These are phyloP conservation scores for Ovis aries DNA, from an alignment of 2,113 vertebrate species.

Conservation along the genomic window DNA sequence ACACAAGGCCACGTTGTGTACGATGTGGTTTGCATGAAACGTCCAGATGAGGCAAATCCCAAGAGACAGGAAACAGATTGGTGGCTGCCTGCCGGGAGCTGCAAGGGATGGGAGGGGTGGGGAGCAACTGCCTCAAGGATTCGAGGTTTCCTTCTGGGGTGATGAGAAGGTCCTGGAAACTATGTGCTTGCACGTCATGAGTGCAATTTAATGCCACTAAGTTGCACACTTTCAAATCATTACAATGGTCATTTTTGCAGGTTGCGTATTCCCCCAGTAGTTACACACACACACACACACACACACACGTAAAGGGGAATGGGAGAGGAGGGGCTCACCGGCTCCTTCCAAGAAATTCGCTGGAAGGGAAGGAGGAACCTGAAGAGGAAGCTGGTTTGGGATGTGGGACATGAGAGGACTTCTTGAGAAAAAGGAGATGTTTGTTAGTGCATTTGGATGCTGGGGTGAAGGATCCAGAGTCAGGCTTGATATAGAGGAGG, in stretches of 20 bases:
- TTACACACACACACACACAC: rapidly evolving
- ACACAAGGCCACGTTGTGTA: not conserved
- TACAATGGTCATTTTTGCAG: not conserved
- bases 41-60: not conserved
- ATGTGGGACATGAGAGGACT: not conserved
- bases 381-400: not conserved
- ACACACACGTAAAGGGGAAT: not conserved
- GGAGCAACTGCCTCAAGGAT: not conserved
- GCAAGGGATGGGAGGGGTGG: not conserved
- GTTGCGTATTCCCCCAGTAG: not conserved
- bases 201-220: not conserved
- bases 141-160: not conserved
- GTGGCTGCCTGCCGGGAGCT: not conserved
- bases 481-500: not conserved
- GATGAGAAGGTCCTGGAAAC: not conserved
- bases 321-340: not conserved
- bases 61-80: not conserved
- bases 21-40: not conserved
- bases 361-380: not conserved
- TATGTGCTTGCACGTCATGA: not conserved
- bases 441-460: not conserved
- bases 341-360: not conserved
- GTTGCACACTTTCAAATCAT: not conserved
- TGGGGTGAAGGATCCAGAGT: not conserved
- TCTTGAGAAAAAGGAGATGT: not conserved